A percentile compares a stretch with the other conserved stretches of the same genome.
Conservation (phyloP, 1,140 invertebrate genomes). For the Panonychus citri region DNA sequence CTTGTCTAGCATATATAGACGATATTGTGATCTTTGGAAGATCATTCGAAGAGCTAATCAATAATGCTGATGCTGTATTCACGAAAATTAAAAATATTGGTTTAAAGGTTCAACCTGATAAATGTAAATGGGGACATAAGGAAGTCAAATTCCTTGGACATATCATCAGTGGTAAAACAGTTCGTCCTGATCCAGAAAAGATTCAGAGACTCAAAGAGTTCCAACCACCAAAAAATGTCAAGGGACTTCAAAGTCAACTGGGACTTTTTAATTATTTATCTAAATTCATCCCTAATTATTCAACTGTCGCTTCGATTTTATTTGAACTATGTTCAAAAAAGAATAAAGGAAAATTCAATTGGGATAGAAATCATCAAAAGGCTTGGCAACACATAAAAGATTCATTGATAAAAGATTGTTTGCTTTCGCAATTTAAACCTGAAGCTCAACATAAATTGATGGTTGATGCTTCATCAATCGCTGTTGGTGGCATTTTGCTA, state of each 20-base stretch:
- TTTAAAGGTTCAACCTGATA: not conserved
- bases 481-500: not conserved
- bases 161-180: not conserved
- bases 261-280: not conserved
- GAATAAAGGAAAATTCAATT: not conserved
- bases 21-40: not conserved
- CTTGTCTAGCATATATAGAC: not conserved
- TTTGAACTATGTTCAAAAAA: not conserved
- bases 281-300: not conserved
- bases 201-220: not conserved
- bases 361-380: not conserved
- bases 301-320: not conserved
- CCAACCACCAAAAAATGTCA: not conserved
- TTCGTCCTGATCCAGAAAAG: not conserved
- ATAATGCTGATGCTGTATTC: not conserved
- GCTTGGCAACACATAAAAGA: not conserved
- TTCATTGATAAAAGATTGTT: not conserved
- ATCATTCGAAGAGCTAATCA: not conserved
- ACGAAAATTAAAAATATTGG: not conserved
- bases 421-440: not conserved
- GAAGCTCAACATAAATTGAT: not conserved
- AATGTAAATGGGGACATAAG: not conserved
- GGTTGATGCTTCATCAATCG: not conserved
- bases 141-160: not conserved
- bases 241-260: not conserved